Conservation (phyloP, 2,888 invertebrate species). For the Lepidochrysops patricia region DNA sequence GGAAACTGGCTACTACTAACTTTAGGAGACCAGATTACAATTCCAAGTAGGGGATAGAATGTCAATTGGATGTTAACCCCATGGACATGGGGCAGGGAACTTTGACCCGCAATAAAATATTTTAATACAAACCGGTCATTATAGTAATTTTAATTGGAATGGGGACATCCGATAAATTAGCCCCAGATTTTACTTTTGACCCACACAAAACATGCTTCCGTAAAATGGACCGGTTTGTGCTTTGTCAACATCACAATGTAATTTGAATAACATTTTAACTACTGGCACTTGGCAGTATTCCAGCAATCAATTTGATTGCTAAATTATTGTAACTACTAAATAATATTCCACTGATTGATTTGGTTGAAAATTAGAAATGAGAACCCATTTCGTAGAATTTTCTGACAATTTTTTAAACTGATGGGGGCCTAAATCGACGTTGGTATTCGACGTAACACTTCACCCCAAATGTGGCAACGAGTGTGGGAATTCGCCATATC, state of each 20-base stretch:
- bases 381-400: too few species aligned
- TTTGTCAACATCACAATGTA: not conserved
- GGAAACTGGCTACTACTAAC: too few species aligned
- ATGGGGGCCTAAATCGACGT: not conserved
- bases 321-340: too few species aligned
- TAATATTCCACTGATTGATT: too few species aligned
- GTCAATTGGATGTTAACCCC: too few species aligned
- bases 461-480: constrained; percentile 17
- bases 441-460: not conserved
- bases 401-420: too few species aligned
- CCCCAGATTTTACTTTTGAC: not conserved
- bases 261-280: not conserved
- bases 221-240: not conserved
- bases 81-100: too few species aligned
- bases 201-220: not conserved
- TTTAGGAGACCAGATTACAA: too few species aligned
- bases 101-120: not conserved
- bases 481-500: constrained; percentile 56
- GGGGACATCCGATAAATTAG: not conserved
- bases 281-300: too few species aligned
- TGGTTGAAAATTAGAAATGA: too few species aligned
- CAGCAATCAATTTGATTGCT: too few species aligned
- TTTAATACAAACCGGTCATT: not conserved
- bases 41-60: too few species aligned
- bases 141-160: not conserved